These are phyloP conservation scores for Amblyopsis hoosieri DNA, from an alignment of 2,797 vertebrate genomes.

Conservation along the genomic window DNA sequence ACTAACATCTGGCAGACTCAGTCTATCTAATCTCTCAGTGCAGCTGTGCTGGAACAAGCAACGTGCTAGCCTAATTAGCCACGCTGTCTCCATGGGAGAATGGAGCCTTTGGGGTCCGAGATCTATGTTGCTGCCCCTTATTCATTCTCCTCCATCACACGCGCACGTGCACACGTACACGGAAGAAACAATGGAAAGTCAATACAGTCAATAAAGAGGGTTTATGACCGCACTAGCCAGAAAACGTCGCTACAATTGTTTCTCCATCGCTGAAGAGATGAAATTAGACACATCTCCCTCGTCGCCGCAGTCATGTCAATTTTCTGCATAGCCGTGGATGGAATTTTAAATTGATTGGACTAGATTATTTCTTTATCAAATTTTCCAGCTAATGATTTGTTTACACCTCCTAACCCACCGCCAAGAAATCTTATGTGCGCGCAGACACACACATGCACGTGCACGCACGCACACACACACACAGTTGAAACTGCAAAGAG, in stretches of 20 bases:
- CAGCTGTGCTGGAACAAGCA: constrained; percentile 81
- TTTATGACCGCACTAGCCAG: neutral
- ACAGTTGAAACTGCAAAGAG: constrained; percentile 3
- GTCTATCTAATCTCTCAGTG: constrained; percentile 81
- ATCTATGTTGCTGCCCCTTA: constrained; percentile 76
- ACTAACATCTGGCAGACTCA: constrained; percentile 83
- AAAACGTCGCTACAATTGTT: constrained; percentile 5
- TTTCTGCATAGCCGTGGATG: constrained; percentile 40
- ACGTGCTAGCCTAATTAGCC: constrained; percentile 83
- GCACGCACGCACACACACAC: neutral
- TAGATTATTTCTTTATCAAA: constrained; percentile 40
- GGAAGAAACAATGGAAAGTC: constrained; percentile 26
- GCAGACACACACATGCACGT: neutral
- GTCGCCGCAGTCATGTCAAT: constrained; percentile 24
- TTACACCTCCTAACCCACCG: constrained; percentile 9
- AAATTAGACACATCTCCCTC: constrained; percentile 31
- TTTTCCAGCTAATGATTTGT: constrained; percentile 49
- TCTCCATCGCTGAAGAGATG: constrained; percentile 28
- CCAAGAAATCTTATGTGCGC: too few species aligned
- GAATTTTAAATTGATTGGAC: constrained; percentile 49
- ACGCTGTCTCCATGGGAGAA: constrained; percentile 79
- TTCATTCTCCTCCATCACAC: constrained; percentile 58
- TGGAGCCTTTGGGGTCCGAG: constrained; percentile 73
- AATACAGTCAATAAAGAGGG: neutral
- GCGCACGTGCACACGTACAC: constrained; percentile 32